Base-by-base conservation (phyloP, 2,797 vertebrate genomes). In the Poecilia wingei region DNA sequence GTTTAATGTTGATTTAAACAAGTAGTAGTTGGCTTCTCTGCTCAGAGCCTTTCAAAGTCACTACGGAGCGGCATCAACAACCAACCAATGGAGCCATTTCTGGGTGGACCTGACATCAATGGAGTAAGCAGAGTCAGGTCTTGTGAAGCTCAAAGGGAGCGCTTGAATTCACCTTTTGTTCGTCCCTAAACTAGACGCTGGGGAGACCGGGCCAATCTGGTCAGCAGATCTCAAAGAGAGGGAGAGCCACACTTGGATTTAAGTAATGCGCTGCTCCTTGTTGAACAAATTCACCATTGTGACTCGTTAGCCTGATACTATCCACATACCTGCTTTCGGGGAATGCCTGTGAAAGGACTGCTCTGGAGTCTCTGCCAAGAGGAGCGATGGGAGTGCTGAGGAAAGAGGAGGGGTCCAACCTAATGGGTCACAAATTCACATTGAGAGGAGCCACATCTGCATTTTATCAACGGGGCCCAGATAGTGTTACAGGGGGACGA, bases 401-500 rank as follows among this genome's bases (percentile, higher is more conserved):
- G 88, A 91, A 85, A 89, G 76, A 90, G 89, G 91, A 91, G 91
- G 91, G 94, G 92, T 75, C 91, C 80, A 70, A 87, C 92, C 93
- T 94, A 95, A 93, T 93, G 93, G 92, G 92, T 97, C 96, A 96
- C 96, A 97, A 97, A 97, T 98, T 97, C 98, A 96, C 97, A 96
- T 94, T 97, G 97, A 97, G 96, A 96, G 95, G 94, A 94, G 91
- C 95, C 96, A 97, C 97, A 98, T 98, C 97, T 98, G 97, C 96
- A 96, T 98, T 97, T 98, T 97, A 98, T 98, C 98, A 98, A 96
- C 96, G 95, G 94, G 95, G 96, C 97, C 96, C 97, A 97, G 97
- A 97, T 98, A 97, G 95, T 96, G 96, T 98, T 98, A 97, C 97
- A 96, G 96, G 92, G 68, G 96, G 97, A 97, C 97, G 96, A 97